These are phyloP conservation scores for Barnardius zonarius DNA, from an alignment of 2,113 vertebrate genomes.

Conservation along the genomic window DNA sequence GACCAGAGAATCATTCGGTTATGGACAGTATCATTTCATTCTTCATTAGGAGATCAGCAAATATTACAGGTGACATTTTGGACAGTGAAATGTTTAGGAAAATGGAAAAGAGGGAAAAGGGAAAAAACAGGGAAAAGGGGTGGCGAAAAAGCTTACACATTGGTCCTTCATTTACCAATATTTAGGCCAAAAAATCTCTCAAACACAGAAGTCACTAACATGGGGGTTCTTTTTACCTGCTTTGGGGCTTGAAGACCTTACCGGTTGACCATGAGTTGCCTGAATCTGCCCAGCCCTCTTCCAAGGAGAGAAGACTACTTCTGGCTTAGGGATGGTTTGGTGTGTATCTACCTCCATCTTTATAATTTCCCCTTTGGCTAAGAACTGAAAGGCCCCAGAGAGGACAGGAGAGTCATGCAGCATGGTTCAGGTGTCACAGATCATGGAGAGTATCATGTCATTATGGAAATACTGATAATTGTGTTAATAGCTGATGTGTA, in stretches of 20 bases:
- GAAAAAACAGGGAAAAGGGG: accelerated
- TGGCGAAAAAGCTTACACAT: accelerated
- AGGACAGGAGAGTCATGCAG: not conserved
- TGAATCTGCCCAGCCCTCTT: not conserved
- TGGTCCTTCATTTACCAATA: not conserved
- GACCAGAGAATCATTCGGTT: accelerated
- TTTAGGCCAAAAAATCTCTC: not conserved
- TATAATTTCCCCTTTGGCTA: not conserved
- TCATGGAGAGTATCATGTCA: accelerated
- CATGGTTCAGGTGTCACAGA: not conserved
- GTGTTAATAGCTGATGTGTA: not conserved
- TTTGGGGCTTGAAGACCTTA: not conserved
- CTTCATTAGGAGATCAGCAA: not conserved
- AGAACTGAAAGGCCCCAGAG: not conserved
- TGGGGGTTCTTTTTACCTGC: not conserved
- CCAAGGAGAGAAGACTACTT: not conserved
- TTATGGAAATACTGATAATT: not conserved
- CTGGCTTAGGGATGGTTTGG: not conserved
- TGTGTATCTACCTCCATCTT: not conserved
- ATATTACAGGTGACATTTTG: not conserved
- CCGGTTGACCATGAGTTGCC: not conserved
- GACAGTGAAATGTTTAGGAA: not conserved
- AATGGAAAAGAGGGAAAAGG: not conserved
- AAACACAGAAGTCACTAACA: not conserved
- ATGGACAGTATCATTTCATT: not conserved